Conservation (phyloP, 2,888 invertebrate species). For the Cetonia aurata region DNA sequence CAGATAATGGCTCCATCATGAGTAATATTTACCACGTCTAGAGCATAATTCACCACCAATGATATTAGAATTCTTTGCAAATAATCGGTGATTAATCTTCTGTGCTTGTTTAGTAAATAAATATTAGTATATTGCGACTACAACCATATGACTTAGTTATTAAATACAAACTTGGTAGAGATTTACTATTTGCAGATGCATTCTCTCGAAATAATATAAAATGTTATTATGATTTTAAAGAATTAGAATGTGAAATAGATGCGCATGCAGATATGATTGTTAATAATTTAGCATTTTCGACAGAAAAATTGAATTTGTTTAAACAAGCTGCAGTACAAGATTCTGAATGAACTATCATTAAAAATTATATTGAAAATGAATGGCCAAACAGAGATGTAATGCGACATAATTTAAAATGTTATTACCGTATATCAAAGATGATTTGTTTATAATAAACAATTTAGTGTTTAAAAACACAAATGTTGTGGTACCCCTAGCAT, state of each 20-base stretch:
- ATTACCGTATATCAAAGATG: not conserved
- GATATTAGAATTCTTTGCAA: no score
- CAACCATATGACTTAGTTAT: not conserved
- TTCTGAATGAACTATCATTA: not conserved
- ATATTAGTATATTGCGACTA: no score
- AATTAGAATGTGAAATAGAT: not conserved
- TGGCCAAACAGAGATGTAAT: not conserved
- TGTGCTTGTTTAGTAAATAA: no score
- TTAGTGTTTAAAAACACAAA: conserved; percentile 14
- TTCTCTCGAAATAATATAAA: not conserved
- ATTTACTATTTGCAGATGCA: no score
- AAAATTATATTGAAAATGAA: no score
- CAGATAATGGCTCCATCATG: no score
- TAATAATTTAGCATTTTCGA: not conserved
- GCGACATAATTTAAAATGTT: conserved; percentile 10
- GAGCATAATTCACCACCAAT: no score
- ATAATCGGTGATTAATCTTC: no score
- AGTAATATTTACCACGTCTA: no score
- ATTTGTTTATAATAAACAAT: conserved; percentile 8
- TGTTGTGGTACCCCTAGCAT: conserved; percentile 6
- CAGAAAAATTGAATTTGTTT: not conserved
- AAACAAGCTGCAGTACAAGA: not conserved
- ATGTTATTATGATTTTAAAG: not conserved
- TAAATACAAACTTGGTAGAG: conserved; percentile 9
- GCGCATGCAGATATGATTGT: conserved; percentile 9